Percentiles rank a stretch among this genome's conserved stretches.
Conservation (phyloP, 2,113 vertebrate species). For the Dolichotis patagonum region DNA sequence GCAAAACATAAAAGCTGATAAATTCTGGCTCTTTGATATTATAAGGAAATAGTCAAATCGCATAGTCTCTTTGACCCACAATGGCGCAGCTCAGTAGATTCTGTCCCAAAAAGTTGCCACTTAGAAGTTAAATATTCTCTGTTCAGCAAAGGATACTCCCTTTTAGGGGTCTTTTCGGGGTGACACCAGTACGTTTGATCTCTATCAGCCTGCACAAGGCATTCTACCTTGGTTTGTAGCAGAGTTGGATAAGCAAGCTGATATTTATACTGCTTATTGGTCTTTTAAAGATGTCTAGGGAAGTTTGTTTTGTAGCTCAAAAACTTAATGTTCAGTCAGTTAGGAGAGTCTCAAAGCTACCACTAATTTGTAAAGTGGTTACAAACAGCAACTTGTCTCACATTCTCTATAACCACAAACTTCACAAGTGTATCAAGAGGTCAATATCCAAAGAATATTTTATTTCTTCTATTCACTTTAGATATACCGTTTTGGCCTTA, state of each 20-base stretch:
- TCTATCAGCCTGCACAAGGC: background rate
- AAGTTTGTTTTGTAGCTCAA: conserved; percentile 51
- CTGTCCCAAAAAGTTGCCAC: conserved; percentile 51
- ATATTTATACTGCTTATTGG: conserved; percentile 56
- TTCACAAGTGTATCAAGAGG: background rate
- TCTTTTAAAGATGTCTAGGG: conserved; percentile 41
- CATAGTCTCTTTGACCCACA: conserved; percentile 70
- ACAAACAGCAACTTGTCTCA: background rate
- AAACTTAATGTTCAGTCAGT: conserved; percentile 53
- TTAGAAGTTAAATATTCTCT: conserved; percentile 41
- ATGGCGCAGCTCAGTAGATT: conserved; percentile 68
- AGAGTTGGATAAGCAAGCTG: background rate
- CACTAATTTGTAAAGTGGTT: conserved; percentile 49
- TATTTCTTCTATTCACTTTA: background rate
- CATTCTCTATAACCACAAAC: background rate
- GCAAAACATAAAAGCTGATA: conserved; percentile 80
- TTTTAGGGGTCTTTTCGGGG: background rate
- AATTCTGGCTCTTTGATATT: conserved; percentile 66
- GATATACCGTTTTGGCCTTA: conserved; percentile 16
- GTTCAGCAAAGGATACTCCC: conserved; percentile 20
- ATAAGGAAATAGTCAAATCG: conserved; percentile 76
- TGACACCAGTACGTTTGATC: background rate
- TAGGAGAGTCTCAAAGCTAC: conserved; percentile 28
- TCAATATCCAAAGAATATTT: background rate
- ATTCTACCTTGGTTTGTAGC: background rate